A percentile compares a stretch with the other conserved stretches of the same genome.
Evolutionary conservation across 1,140 invertebrate species (phyloP).

Genomic region (Megathymus violae): DNA sequence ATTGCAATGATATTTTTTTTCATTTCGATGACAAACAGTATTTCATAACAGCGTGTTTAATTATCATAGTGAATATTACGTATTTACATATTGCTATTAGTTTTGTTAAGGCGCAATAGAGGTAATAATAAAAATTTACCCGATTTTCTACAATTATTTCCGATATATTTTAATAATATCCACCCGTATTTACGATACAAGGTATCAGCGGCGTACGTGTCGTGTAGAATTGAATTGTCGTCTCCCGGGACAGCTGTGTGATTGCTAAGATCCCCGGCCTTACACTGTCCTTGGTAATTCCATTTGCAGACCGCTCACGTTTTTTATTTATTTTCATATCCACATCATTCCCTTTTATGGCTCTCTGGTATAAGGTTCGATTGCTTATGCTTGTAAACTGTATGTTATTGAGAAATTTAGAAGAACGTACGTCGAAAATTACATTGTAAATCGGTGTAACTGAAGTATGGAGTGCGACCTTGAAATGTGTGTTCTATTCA

Average conservation of each 20-base stretch:
- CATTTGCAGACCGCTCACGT: constrained; percentile 32
- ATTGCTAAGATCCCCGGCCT: constrained; percentile 13
- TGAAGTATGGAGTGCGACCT: no score
- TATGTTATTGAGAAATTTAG: neutral
- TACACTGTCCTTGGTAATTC: constrained; percentile 26
- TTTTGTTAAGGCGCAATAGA: no score
- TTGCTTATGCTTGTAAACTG: constrained; percentile 1
- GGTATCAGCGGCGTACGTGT: neutral
- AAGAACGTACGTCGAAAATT: neutral
- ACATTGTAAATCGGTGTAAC: no score
- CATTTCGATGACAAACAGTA: no score
- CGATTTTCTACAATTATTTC: no score
- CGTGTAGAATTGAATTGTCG: constrained; percentile 1
- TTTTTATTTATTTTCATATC: constrained; percentile 33
- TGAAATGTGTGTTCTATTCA: no score
- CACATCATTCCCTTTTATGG: constrained; percentile 22
- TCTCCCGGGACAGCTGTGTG: constrained; percentile 18
- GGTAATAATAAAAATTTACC: no score
- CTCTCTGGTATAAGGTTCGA: constrained; percentile 14
- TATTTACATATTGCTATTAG: no score
- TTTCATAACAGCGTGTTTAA: no score
- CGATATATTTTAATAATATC: neutral
- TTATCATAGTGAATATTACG: no score
- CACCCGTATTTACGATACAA: neutral
- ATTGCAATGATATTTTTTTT: no score